Base-by-base conservation (phyloP, 2,797 vertebrate species). In the Chaunax sp. region DNA sequence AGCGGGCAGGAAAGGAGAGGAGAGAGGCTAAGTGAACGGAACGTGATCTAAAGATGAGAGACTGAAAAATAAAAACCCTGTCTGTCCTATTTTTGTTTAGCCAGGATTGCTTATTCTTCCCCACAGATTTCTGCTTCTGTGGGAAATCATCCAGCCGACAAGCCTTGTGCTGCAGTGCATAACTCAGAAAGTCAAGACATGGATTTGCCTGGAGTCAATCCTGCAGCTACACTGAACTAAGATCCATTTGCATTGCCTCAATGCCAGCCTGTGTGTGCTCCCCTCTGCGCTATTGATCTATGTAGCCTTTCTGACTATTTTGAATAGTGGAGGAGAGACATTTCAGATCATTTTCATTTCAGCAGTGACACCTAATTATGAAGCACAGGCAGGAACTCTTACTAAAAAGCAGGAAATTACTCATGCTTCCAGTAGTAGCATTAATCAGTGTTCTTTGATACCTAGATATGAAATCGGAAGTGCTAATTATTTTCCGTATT, bases 141-240 rank as follows among this genome's bases (percentile, higher is more conserved):
- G 59, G 80, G 73, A 82, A 82, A 74, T 76, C 43, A 74, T 68
- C 66, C 43, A 22, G 62, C 64, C 23, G 33, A 77, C 64, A 22
- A 67, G 65, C 33, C n/a, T 9, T 6, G 14, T 25, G 46, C 61
- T 40, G 59, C 73, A 43, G 61, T 47, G 58, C 66, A 11, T 69
- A 67, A 75, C 77, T 77, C 75, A 77, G 33, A 77, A 51, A 82
- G 71, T 74, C 60, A 62, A 66, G 68, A 74, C 71, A 78, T 75
- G 72, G 61, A 75, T 85, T 83, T 81, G 60, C 52, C 62, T 18
- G 12, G 33, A 82, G 75, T 83, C 81, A 55, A 82, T 83, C 78
- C 68, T 65, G 64, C 72, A 56, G 67, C 69, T 70, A 51, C 64
- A 63, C 51, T 64, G 40, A 74, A 76, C 79, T 75, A 71, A 52